These are phyloP conservation scores for Styela clava DNA, from an alignment of 23 tunicate species.

Conservation along the genomic window DNA sequence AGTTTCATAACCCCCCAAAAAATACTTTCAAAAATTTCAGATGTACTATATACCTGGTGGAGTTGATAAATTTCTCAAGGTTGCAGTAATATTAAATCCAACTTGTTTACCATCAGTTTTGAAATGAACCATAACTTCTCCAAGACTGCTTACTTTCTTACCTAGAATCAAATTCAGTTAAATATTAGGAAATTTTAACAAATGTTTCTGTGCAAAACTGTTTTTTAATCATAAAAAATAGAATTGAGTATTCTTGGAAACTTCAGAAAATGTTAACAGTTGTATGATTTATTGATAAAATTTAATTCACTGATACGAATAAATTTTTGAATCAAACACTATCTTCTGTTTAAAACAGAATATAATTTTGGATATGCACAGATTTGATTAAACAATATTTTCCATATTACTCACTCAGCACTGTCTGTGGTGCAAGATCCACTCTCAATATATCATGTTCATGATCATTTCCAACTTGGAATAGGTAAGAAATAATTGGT, in stretches of 20 bases:
- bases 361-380: no score
- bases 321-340: no score
- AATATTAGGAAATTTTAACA: neutral
- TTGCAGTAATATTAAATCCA: constrained; percentile 19
- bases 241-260: neutral
- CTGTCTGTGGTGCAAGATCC: constrained; percentile 6
- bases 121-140: constrained; percentile 12
- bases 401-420: constrained; percentile 14
- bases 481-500: neutral
- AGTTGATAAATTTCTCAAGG: neutral
- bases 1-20: no score
- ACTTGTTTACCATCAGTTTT: constrained; percentile 14
- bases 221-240: neutral
- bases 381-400: no score
- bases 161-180: constrained; percentile 2
- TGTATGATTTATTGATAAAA: no score
- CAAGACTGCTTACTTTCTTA: neutral
- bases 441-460: constrained; percentile 8
- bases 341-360: no score
- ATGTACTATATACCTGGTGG: neutral
- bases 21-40: no score
- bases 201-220: neutral
- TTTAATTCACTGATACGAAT: no score
- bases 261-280: no score
- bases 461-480: constrained; percentile 14